Evolutionary conservation across 2,113 vertebrate species (phyloP).

Genomic region (Ceratotherium simum): DNA sequence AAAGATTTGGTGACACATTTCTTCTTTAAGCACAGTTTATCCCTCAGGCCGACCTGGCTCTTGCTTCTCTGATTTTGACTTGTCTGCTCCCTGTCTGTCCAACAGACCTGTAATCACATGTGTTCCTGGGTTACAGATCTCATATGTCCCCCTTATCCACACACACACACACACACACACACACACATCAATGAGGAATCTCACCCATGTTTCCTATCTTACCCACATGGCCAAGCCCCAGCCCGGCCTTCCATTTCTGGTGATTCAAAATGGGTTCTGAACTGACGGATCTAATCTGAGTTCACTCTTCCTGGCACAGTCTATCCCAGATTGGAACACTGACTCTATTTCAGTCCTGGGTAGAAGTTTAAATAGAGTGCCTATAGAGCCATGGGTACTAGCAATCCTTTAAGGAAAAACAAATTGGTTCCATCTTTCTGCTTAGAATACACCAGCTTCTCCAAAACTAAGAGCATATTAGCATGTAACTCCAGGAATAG

Average conservation of each 20-base stretch:
- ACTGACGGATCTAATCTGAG: neutral
- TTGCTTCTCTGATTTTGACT: neutral
- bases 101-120: neutral
- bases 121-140: neutral
- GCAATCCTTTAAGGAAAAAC: neutral
- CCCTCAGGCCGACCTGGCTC: neutral
- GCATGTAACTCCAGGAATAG: neutral
- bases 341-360: neutral
- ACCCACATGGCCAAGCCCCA: neutral
- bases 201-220: neutral
- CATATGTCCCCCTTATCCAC: neutral
- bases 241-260: neutral
- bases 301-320: neutral
- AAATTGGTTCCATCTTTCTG: neutral
- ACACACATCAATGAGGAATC: neutral
- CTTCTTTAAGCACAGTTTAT: conserved; percentile 15
- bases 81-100: neutral
- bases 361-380: neutral
- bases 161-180: neutral
- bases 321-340: neutral
- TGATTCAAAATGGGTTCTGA: neutral
- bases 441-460: neutral
- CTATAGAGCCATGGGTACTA: neutral
- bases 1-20: conserved; percentile 6
- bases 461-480: neutral